Evolutionary conservation across 2,888 invertebrate species (phyloP).

Genomic region (Corythucha ciliata): DNA sequence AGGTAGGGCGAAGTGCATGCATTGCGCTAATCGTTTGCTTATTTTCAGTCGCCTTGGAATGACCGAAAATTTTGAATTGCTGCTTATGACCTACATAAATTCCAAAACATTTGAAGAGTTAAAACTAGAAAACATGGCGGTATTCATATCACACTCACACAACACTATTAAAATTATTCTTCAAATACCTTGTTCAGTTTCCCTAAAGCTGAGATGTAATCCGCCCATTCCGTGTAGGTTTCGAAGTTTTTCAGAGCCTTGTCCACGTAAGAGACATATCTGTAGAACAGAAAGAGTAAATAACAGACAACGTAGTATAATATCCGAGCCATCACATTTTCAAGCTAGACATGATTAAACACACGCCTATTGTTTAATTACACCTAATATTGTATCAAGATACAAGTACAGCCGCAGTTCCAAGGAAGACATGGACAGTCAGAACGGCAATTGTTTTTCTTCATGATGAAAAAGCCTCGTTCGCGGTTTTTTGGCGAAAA

Average conservation of each 20-base stretch:
- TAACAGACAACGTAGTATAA: too few relatives aligned
- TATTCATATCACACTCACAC: not conserved
- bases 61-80: constrained; percentile 70
- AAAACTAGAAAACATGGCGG: not conserved
- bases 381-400: too few relatives aligned
- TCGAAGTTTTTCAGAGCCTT: constrained; percentile 85
- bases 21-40: constrained; percentile 83
- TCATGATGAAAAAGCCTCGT: too few relatives aligned
- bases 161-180: not conserved
- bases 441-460: too few relatives aligned
- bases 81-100: constrained; percentile 56
- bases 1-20: constrained; percentile 85
- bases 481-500: too few relatives aligned
- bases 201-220: constrained; percentile 78
- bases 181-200: constrained; percentile 72
- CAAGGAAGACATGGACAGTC: too few relatives aligned
- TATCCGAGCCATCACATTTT: too few relatives aligned
- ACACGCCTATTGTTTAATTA: too few relatives aligned
- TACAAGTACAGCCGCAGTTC: too few relatives aligned
- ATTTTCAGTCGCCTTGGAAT: constrained; percentile 80
- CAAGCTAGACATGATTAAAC: constrained; percentile 8
- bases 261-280: constrained; percentile 68
- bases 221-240: constrained; percentile 91
- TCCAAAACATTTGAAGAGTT: not conserved
- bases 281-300: constrained; percentile 34